Evolutionary conservation across 2,113 vertebrate species (phyloP), one percentile per base, ranked within the genome.

Genomic region (Pedetes capensis): DNA sequence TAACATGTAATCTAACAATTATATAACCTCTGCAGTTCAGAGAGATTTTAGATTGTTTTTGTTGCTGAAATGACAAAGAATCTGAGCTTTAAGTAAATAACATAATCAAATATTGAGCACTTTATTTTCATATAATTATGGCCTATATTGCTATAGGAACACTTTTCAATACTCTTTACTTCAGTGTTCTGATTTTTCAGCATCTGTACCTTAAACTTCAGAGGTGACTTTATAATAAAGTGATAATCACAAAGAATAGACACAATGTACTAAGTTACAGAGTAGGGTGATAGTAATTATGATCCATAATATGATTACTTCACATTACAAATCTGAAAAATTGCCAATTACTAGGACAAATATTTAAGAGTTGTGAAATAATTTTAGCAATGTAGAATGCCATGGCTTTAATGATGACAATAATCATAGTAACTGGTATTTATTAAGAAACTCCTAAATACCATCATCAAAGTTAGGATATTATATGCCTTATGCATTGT

Each of bases 241-340:
- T 44, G 53, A 44, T 86, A 63, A 79, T 72, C 34, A 94, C 32
- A 96, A 91, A 47, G 78, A 83, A 80, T 8, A 64, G 18, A 83
- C n/a, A 68, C 16, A 81, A 29, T n/a, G 16, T 78, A 44, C n/a
- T n/a, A n/a, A n/a, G n/a, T n/a, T 13, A 76, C 34, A 71, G n/a
- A 72, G 10, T 87, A 22, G 22, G 6, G 59, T 85, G 66, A 42
- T 5, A 94, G 29, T 59, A 88, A 96, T 64, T 88, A 32, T 68
- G 0, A 95, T 78, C n/a, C 78, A 22, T n/a, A 87, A 87, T 59
- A 90, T 37, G 47, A 55, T 64, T 57, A 86, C 57, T 86, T 83
- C 8, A 83, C 23, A 72, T 87, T 90, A 83, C 39, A 93, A 95
- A 82, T 69, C 42, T 75, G 34, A 92, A 81, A 29, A 71, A 82